Evolutionary conservation across 2,888 invertebrate species (phyloP), one percentile per base, ranked within the genome.

Genomic region (Melieria picta): DNA sequence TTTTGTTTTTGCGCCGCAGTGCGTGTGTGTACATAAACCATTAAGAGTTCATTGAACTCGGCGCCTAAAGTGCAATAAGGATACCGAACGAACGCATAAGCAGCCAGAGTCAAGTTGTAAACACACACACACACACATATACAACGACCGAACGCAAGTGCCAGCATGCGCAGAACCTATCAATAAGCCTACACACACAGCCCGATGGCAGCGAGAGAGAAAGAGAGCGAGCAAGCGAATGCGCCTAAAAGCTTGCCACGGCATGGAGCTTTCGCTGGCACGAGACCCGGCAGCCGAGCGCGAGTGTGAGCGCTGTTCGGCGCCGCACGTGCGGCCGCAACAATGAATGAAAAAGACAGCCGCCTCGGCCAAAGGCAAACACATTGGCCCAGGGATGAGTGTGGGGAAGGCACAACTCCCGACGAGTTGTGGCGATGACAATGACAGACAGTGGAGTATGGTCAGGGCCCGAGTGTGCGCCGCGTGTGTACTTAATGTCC

Each of bases 21-120:
- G 52, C 13, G 11, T 52, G 9, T 9, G 52, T 52, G 13, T 52
- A 52, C 52, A 52, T 52, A 52, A 52, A 52, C 10, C 13, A n/a
- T 47, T 52, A 43, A 82, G 80, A 83, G 83, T 84, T 80, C 84
- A 83, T 84, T 83, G 80, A 83, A 84, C 83, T 81, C 80, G 73
- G 71, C 69, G 75, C 76, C 74, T 75, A 72, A 69, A 61, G 67
- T 61, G 60, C 67, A 67, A 60, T 52, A 67, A 67, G 60, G 67
- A 67, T 61, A 61, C 43, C 47, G 16, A 67, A 52, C 50, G 52
- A 50, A 60, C 16, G 13, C n/a, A 7, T n/a, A 43, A 30, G 30
- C 30, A 30, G 30, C 30, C 30, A 30, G 30, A 30, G 30, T 30
- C 30, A 30, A 30, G 30, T 30, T 1, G 30, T 2, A 2, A 1